phyloP scores from a whole-genome alignment of 2,888 invertebrate genomes.

The Nebria brevicollis region DNA sequence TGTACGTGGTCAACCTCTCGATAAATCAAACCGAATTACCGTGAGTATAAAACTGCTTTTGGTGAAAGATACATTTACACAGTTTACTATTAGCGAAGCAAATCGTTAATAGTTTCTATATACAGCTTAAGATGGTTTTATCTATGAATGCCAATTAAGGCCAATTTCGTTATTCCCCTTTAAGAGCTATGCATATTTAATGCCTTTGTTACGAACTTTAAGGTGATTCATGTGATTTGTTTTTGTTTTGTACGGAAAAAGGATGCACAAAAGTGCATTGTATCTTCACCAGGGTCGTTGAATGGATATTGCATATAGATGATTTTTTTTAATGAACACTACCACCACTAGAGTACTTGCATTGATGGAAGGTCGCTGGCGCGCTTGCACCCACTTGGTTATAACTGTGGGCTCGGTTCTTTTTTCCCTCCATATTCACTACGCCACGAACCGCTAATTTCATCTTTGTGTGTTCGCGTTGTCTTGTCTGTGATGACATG shows the following conservation, averaged over 20 bases:
- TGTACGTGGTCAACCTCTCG: no score
- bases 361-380: not conserved
- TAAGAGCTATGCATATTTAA: not conserved
- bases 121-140: no score
- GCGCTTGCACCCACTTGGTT: not conserved
- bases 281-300: not conserved
- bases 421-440: not conserved
- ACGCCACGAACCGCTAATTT: not conserved
- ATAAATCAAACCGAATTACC: no score
- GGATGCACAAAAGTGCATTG: not conserved
- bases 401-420: not conserved
- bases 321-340: not conserved
- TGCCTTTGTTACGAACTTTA: not conserved
- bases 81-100: no score
- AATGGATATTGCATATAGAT: not conserved
- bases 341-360: not conserved
- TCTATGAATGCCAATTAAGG: no score
- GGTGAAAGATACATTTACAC: no score
- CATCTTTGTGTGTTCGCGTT: not conserved
- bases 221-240: not conserved
- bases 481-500: constrained; percentile 1
- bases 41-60: no score
- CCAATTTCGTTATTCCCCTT: no score
- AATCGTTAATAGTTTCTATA: no score
- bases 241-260: constrained; percentile 1